Conservation (phyloP, 2,797 vertebrate species). For the Serranus cabrilla region DNA sequence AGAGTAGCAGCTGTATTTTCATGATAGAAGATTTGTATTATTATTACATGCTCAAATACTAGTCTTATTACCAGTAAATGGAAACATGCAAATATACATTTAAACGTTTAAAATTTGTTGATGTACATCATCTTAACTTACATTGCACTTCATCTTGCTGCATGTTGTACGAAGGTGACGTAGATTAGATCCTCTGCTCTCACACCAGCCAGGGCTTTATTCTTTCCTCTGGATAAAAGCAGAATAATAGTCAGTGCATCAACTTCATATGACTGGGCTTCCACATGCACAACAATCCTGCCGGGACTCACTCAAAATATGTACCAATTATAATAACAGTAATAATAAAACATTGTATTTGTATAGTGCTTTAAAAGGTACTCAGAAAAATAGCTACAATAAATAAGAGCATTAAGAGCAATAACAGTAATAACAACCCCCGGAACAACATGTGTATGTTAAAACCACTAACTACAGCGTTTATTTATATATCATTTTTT, state of each 20-base stretch:
- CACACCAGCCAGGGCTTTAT: not conserved
- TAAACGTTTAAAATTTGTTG: not conserved
- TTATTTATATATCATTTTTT: too few relatives aligned
- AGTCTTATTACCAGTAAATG: not conserved
- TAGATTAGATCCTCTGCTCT: not conserved
- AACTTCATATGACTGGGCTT: not conserved
- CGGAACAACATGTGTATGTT: too few relatives aligned
- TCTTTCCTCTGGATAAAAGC: not conserved
- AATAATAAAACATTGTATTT: too few relatives aligned
- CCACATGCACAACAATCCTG: not conserved
- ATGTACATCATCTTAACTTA: not conserved
- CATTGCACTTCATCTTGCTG: not conserved
- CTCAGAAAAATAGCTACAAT: too few relatives aligned
- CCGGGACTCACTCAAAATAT: not conserved
- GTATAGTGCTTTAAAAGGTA: too few relatives aligned
- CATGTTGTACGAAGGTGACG: not conserved
- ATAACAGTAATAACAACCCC: too few relatives aligned
- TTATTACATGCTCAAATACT: too few relatives aligned
- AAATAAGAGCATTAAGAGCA: too few relatives aligned
- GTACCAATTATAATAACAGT: too few relatives aligned
- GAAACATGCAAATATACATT: not conserved
- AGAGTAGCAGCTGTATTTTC: too few relatives aligned
- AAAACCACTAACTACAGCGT: too few relatives aligned
- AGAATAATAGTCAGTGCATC: not conserved
- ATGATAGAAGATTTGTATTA: too few relatives aligned